Conservation (phyloP, 2,888 invertebrate genomes). For the Magallana nippona region DNA sequence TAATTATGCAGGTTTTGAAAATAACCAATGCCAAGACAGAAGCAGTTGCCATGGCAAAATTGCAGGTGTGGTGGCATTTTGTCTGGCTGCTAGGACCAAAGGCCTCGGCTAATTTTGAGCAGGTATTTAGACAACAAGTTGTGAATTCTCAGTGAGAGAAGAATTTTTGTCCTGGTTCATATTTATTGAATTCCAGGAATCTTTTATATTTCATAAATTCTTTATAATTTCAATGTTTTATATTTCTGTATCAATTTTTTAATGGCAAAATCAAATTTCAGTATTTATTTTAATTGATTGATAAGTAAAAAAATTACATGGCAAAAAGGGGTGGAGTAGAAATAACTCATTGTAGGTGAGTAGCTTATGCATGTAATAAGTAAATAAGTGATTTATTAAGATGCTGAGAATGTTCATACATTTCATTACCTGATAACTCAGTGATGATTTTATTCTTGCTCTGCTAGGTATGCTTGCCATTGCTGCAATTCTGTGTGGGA, state of each 20-base stretch:
- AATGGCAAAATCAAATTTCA: no score
- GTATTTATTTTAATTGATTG: no score
- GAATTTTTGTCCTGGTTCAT: no score
- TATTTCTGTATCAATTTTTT: no score
- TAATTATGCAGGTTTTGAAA: slow-evolving; percentile 77
- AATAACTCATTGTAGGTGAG: no score
- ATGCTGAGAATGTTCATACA: neutral
- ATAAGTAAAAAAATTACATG: no score
- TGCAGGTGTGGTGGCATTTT: slow-evolving; percentile 77
- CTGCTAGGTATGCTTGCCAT: slow-evolving; percentile 67
- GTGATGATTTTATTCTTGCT: slow-evolving; percentile 12
- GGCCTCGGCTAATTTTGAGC: slow-evolving; percentile 71
- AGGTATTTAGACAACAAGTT: slow-evolving; percentile 56
- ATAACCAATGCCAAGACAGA: slow-evolving; percentile 74
- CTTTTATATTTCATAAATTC: no score
- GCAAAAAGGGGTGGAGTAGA: no score
- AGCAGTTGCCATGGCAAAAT: slow-evolving; percentile 71
- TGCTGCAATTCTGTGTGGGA: slow-evolving; percentile 72
- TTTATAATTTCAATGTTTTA: no score
- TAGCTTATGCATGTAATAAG: no score
- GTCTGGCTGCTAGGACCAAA: slow-evolving; percentile 68
- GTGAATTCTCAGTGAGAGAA: no score
- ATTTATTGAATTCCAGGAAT: neutral
- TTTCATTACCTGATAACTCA: neutral
- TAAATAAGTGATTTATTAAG: no score